Conservation (phyloP, 2,797 vertebrate genomes). For the Galago senegalensis region DNA sequence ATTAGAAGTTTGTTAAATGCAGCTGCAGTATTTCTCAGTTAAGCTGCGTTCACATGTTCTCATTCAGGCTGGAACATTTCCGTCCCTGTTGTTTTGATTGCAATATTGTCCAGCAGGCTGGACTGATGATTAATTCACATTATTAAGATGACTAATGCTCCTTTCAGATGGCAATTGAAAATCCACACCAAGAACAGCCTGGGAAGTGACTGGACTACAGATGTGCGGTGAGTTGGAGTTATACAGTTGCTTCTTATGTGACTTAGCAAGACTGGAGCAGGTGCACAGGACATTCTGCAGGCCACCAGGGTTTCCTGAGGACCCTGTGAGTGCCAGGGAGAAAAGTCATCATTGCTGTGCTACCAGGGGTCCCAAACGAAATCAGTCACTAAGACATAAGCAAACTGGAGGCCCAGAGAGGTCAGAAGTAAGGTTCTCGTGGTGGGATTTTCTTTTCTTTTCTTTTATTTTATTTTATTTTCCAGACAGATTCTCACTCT, state of each 20-base stretch:
- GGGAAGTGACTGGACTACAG: constrained; percentile 10
- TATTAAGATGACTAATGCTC: constrained; percentile 51
- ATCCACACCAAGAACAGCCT: neutral
- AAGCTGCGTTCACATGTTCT: neutral
- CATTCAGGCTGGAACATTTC: neutral
- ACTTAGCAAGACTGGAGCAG: neutral
- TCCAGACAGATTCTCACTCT: too few species aligned
- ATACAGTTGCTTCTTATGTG: neutral
- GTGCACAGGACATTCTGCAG: neutral
- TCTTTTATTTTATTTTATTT: too few species aligned
- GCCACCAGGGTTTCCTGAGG: neutral
- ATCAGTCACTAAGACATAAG: neutral
- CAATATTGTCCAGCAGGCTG: constrained; percentile 67
- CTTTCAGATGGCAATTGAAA: constrained; percentile 47
- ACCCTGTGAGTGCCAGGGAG: neutral
- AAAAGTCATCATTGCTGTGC: neutral
- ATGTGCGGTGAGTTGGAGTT: neutral
- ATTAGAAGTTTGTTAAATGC: constrained; percentile 45
- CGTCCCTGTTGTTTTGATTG: constrained; percentile 58
- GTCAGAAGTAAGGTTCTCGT: neutral
- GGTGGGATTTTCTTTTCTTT: neutral
- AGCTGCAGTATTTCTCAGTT: constrained; percentile 58
- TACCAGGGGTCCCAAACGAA: neutral
- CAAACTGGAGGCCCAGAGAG: neutral
- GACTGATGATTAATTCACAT: constrained; percentile 40